Evolutionary conservation across 2,113 vertebrate genomes (phyloP), one percentile per base, ranked within the genome.

Genomic region (Oceanites oceanicus): DNA sequence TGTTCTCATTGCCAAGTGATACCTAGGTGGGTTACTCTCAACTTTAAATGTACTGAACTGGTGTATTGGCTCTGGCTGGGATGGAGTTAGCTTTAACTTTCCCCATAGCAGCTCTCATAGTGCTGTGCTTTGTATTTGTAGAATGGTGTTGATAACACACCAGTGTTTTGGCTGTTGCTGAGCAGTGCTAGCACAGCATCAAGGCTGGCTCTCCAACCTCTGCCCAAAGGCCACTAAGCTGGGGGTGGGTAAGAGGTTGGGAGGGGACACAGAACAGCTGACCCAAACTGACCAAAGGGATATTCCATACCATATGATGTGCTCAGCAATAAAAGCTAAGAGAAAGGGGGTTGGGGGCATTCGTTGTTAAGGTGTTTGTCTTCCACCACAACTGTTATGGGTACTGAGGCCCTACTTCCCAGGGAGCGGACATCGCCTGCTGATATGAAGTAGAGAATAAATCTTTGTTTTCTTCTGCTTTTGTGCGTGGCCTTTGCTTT

Each of bases 211-310:
- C 42, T 65, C n/a, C 44, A 81, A 2, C 17, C 30, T 77, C 13
- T 9, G 8, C 1, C 0, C 9, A 40, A 30, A 79, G 52, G 36
- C 38, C 20, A 3, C 19, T 40, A 23, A 29, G 14, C 23, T 62
- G 21, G 4, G 27, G 12, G 18, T 67, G 16, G 23, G 29, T 3
- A 15, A 12, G 62, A 59, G 7, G 5, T 10, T 65, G 38, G 1
- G 5, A 68, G 40, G 8, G 9, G 15, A 21, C 0, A 0, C 6
- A n/a, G 52, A 32, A 49, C 12, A 34, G 53, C 49, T 65, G 38
- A 72, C 49, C 19, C 50, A 36, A 45, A 56, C 32, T 49, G 52
- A 21, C 38, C 21, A 8, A 13, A 49, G 18, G 49, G 13, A 26
- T 56, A 10, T 34, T 52, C 63, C 49, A 1, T 30, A 53, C 19